Evolutionary conservation across 1,140 invertebrate genomes (phyloP).

Genomic region (Pogonomyrmex barbatus): DNA sequence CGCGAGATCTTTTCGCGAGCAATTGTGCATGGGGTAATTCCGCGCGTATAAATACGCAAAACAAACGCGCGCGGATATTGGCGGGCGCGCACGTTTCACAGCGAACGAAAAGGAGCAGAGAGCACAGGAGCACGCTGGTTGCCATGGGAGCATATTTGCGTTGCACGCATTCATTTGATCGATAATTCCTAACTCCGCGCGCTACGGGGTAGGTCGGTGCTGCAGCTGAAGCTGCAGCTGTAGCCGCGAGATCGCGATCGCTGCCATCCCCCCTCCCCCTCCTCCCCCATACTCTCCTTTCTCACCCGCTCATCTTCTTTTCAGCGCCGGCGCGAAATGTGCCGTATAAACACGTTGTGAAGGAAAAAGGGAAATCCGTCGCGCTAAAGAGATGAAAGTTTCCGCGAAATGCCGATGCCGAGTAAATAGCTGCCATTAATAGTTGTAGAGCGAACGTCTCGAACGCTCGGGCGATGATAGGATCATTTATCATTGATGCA

Average conservation of each 20-base stretch:
- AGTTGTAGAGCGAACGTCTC: background rate
- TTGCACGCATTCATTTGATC: constrained; percentile 76
- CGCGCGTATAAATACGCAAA: constrained; percentile 33
- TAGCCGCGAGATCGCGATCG: constrained; percentile 51
- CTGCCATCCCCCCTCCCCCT: background rate
- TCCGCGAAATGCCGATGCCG: background rate
- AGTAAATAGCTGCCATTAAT: background rate
- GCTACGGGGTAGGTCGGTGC: constrained; percentile 50
- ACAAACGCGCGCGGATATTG: constrained; percentile 33
- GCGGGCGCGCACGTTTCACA: background rate
- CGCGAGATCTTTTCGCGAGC: constrained; percentile 21
- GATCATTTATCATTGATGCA: constrained; percentile 1
- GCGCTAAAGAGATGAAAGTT: background rate
- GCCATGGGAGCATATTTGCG: constrained; percentile 74
- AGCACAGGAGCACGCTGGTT: constrained; percentile 56
- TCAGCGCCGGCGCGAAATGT: constrained; percentile 30
- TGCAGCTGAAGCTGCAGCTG: constrained; percentile 49
- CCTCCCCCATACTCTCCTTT: background rate
- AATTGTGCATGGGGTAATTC: constrained; percentile 15
- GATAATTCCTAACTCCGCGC: constrained; percentile 71
- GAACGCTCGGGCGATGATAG: background rate
- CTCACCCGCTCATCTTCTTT: background rate
- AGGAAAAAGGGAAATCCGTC: background rate
- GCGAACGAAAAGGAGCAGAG: constrained; percentile 34
- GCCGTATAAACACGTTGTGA: constrained; percentile 2